A percentile compares a stretch with the other conserved stretches of the same genome.
Evolutionary conservation across 2,113 vertebrate genomes (phyloP).

Genomic region (Blennius ocellaris): DNA sequence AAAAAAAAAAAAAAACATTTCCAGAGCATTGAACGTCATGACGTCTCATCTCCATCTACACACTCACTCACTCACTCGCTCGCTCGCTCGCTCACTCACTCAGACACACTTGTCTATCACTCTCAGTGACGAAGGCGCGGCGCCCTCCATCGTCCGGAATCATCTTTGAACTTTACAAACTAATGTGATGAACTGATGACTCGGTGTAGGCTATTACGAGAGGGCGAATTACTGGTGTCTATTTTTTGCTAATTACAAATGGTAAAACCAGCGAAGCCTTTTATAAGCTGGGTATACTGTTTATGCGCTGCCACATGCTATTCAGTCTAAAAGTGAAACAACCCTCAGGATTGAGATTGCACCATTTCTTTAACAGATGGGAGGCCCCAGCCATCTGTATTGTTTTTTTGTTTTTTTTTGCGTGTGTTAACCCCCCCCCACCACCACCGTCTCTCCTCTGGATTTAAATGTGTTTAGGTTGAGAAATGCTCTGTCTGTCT

Average conservation of each 20-base stretch:
- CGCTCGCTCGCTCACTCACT: too few relatives aligned
- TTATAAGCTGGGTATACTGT: conserved; percentile 78
- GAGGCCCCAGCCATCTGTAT: conserved; percentile 69
- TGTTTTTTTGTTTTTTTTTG: conserved; percentile 7
- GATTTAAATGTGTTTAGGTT: conserved; percentile 66
- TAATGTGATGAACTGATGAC: conserved; percentile 78
- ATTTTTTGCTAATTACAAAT: conserved; percentile 84
- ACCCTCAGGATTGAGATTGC: conserved; percentile 78
- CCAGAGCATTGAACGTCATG: neutral
- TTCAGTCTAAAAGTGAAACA: conserved; percentile 78
- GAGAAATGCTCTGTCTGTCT: conserved; percentile 52
- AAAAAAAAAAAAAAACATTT: neutral
- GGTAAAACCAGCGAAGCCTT: conserved; percentile 80
- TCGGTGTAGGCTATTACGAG: conserved; percentile 74
- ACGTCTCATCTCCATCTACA: conserved; percentile 13
- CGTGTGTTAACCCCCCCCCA: too few relatives aligned
- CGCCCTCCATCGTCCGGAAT: conserved; percentile 54
- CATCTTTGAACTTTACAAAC: conserved; percentile 78
- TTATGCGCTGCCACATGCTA: conserved; percentile 80
- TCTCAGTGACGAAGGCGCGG: conserved; percentile 34
- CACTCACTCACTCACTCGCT: neutral
- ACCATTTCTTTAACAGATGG: conserved; percentile 82
- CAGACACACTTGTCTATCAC: conserved; percentile 43
- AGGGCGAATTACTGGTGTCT: conserved; percentile 76
- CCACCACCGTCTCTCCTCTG: neutral